Evolutionary conservation across 1,140 invertebrate species (phyloP).

Genomic region (Temnothorax longispinosus): DNA sequence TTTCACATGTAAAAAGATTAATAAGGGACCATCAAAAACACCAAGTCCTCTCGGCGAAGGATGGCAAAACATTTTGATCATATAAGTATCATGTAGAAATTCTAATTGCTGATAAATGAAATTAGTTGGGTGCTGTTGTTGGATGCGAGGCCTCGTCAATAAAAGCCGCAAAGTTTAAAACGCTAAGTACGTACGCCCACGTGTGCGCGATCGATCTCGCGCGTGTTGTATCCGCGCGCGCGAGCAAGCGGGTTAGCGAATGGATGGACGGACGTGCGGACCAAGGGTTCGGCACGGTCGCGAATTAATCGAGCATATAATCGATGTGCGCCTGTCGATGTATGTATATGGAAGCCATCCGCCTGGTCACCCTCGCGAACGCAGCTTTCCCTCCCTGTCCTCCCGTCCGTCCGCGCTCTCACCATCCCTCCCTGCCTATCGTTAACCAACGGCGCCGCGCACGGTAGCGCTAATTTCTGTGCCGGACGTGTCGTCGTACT

Average conservation of each 20-base stretch:
- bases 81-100: neutral
- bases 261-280: slow-evolving; percentile 68
- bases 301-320: slow-evolving; percentile 86
- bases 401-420: slow-evolving; percentile 51
- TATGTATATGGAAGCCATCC: slow-evolving; percentile 73
- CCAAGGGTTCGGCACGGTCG: slow-evolving; percentile 75
- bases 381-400: slow-evolving; percentile 60
- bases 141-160: neutral
- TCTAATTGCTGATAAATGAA: neutral
- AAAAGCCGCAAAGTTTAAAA: slow-evolving; percentile 68
- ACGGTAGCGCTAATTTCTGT: slow-evolving; percentile 81
- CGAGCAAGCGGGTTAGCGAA: slow-evolving; percentile 66
- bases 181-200: slow-evolving; percentile 39
- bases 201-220: slow-evolving; percentile 72
- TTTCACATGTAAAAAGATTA: neutral
- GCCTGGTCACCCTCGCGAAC: slow-evolving; percentile 75
- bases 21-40: neutral
- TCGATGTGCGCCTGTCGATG: slow-evolving; percentile 82
- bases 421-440: slow-evolving; percentile 65
- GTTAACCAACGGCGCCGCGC: slow-evolving; percentile 77
- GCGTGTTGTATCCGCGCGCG: slow-evolving; percentile 63
- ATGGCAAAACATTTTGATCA: neutral
- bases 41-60: neutral
- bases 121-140: neutral
- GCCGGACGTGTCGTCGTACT: slow-evolving; percentile 64